Evolutionary conservation across 2,797 vertebrate species (phyloP).

Genomic region (Myotis findleyi): DNA sequence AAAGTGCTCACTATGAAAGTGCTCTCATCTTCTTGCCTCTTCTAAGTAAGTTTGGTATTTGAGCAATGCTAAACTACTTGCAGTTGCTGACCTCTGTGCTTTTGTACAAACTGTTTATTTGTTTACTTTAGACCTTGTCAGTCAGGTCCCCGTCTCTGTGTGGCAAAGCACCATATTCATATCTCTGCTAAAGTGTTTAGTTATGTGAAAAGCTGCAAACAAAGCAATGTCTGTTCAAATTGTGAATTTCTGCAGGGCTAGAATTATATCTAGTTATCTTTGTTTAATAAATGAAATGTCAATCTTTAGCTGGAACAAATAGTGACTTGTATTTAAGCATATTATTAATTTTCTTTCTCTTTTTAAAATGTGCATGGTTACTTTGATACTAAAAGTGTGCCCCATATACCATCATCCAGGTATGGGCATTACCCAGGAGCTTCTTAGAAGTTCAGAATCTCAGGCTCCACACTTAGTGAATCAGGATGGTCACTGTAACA

Average conservation of each 20-base stretch:
- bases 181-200: background rate
- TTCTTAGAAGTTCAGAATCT: background rate
- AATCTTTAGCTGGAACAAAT: slow-evolving; percentile 16
- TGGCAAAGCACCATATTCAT: background rate
- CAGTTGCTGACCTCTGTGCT: background rate
- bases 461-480: background rate
- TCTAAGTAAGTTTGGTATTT: slow-evolving; percentile 26
- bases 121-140: background rate
- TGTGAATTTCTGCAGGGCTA: slow-evolving; percentile 6
- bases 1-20: background rate
- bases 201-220: background rate
- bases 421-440: background rate
- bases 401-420: background rate
- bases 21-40: background rate
- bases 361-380: slow-evolving; percentile 18
- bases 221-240: background rate
- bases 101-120: background rate
- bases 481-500: slow-evolving; percentile 26
- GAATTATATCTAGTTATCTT: slow-evolving; percentile 43
- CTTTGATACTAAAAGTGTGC: background rate
- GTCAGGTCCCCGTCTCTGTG: background rate
- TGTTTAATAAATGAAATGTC: slow-evolving; percentile 58
- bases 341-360: background rate
- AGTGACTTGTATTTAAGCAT: slow-evolving; percentile 12
- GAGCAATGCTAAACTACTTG: background rate